Evolutionary conservation across 2,888 invertebrate species (phyloP), one percentile per base, ranked within the genome.

Genomic region (Temnothorax rugatulus): DNA sequence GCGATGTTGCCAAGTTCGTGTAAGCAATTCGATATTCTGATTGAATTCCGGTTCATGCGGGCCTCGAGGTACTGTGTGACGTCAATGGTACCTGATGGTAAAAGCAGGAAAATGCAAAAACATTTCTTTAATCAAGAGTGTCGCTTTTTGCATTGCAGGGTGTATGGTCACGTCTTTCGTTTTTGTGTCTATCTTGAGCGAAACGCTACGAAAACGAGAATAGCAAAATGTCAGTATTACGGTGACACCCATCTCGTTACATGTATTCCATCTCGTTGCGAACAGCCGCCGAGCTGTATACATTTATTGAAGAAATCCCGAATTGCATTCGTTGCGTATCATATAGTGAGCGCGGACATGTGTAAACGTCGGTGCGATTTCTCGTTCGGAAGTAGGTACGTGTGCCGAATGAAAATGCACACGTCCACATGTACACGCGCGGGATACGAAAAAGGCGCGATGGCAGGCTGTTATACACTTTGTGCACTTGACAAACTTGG

Each of bases 401-500:
- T 69, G 79, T 68, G 21, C 8, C 41, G 79, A 79, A 83, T 83
- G 52, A 68, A 47, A 83, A 79, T 79, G 61, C 25, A 69, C 52
- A 38, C 25, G 13, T 29, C 38, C 1, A n/a, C 4, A 13, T 41
- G 4, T 13, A 18, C 41, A 29, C 5, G n/a, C 9, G n/a, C 15
- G 9, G 7, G 29, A 0, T 13, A 77, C 18, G 54, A 59, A 79
- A 79, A 79, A 38, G 54, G 5, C 21, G 7, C 66, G 25, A 8
- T 77, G 21, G 66, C 63, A 54, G 41, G n/a, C 68, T 57, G 64
- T 79, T 68, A 68, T 50, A 25, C 21, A 44, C 61, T 79, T 66
- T 71, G 25, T 61, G 59, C 44, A 25, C 11, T 69, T 73, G 79
- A 81, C 73, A 73, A 38, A 73, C 15, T 61, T 59, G 47, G 38